Evolutionary conservation across 2,888 invertebrate species (phyloP).

Genomic region (Spilarctia lutea): DNA sequence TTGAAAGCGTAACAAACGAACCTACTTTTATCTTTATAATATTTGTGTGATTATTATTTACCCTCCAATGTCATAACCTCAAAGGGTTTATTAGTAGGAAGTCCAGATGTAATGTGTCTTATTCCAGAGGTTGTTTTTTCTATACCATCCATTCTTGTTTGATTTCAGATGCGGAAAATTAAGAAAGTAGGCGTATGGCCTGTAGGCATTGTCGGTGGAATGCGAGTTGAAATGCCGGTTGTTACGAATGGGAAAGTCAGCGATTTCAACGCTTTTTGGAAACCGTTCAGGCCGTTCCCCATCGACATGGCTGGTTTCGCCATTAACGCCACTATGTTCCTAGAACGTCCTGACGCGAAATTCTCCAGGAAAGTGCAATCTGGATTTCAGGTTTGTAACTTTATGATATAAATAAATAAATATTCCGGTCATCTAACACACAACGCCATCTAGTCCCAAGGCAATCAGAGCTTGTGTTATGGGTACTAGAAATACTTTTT

Average conservation of each 20-base stretch:
- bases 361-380: conserved; percentile 95
- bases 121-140: no score
- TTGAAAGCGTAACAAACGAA: no score
- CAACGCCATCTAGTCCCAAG: no score
- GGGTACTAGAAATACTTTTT: no score
- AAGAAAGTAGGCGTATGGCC: conserved; percentile 96
- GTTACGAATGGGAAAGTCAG: conserved; percentile 87
- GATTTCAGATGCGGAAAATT: conserved; percentile 91
- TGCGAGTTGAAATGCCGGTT: conserved; percentile 96
- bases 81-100: no score
- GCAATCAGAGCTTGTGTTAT: no score
- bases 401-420: no score
- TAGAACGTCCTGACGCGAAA: conserved; percentile 89
- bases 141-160: not conserved
- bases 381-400: conserved; percentile 90
- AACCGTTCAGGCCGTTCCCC: conserved; percentile 96
- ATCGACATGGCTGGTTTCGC: conserved; percentile 99
- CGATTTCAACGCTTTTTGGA: conserved; percentile 92
- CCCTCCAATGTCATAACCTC: no score
- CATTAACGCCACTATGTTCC: conserved; percentile 91
- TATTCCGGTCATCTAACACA: no score
- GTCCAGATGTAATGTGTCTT: no score
- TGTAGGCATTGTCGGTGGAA: conserved; percentile 98
- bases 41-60: no score
- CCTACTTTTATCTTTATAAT: no score